These are phyloP conservation scores for Melieria crassipennis DNA, from an alignment of 2,888 invertebrate species.

Conservation along the genomic window DNA sequence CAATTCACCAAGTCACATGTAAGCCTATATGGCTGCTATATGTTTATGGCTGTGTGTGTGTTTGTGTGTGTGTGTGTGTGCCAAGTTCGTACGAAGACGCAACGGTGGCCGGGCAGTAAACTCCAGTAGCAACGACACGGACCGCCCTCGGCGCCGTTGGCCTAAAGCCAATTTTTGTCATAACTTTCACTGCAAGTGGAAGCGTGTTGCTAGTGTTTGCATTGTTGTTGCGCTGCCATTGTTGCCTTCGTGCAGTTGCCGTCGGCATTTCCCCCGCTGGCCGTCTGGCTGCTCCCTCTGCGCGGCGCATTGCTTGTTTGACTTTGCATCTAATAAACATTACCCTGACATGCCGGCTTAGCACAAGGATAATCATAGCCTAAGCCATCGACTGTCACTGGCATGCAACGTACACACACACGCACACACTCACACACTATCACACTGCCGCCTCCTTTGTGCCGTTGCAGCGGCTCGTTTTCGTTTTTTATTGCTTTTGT, in stretches of 20 bases:
- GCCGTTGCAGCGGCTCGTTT: background rate
- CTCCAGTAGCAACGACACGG: background rate
- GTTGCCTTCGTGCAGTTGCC: background rate
- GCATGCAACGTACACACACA: too few species aligned
- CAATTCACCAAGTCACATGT: background rate
- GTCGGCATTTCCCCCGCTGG: background rate
- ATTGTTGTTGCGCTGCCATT: background rate
- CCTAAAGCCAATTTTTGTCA: constrained; percentile 21
- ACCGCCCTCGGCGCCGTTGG: constrained; percentile 8
- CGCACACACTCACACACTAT: too few species aligned
- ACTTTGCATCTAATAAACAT: constrained; percentile 34
- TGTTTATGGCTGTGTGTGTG: too few species aligned
- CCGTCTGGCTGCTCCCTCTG: background rate
- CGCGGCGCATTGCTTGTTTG: background rate
- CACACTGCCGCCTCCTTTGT: background rate
- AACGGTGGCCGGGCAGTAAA: too few species aligned
- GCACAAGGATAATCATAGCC: constrained; percentile 35
- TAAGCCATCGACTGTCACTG: constrained; percentile 30
- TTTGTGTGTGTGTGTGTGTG: background rate
- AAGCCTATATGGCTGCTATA: background rate
- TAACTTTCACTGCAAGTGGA: constrained; percentile 27
- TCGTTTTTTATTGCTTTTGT: constrained; percentile 5
- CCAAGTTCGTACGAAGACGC: too few species aligned
- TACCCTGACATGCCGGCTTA: constrained; percentile 26
- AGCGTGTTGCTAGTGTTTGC: constrained; percentile 12